phyloP scores from a whole-genome alignment of 2,888 invertebrate species.

The Nemapogon koenigi region DNA sequence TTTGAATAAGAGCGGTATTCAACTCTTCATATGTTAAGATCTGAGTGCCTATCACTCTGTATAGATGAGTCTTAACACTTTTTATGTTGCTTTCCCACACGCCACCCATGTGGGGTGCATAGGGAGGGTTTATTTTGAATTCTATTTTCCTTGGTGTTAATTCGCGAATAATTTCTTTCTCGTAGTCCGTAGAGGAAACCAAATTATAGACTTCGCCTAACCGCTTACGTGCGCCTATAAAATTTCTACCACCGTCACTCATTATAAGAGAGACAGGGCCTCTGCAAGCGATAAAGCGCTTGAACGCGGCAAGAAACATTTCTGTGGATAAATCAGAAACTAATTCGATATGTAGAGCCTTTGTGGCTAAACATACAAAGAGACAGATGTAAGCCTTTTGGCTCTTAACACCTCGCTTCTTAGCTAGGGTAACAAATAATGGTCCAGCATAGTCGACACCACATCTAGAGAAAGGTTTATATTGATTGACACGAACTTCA shows the following conservation, averaged over 20 bases:
- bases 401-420: constrained; percentile 4
- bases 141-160: no score
- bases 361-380: constrained; percentile 10
- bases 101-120: constrained; percentile 13
- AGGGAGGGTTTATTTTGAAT: no score
- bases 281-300: no score
- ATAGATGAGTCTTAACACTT: constrained; percentile 13
- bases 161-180: no score
- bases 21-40: constrained; percentile 14
- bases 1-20: constrained; percentile 12
- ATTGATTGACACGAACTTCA: constrained; percentile 7
- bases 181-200: no score
- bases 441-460: constrained; percentile 14
- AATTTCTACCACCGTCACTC: constrained; percentile 9
- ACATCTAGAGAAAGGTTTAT: constrained; percentile 8
- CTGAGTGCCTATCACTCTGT: constrained; percentile 12
- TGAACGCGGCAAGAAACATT: no score
- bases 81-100: constrained; percentile 12
- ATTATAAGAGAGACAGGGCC: constrained; percentile 2
- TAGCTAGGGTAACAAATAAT: constrained; percentile 2
- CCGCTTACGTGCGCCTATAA: constrained; percentile 7
- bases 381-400: constrained; percentile 10
- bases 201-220: constrained; percentile 5
- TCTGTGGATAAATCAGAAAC: constrained; percentile 8
- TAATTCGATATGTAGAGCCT: constrained; percentile 11